A percentile compares a stretch with the other conserved stretches of the same genome.
phyloP scores from a whole-genome alignment of 1,140 invertebrate genomes.

The Pachyrhynchus sulphureomaculatus region DNA sequence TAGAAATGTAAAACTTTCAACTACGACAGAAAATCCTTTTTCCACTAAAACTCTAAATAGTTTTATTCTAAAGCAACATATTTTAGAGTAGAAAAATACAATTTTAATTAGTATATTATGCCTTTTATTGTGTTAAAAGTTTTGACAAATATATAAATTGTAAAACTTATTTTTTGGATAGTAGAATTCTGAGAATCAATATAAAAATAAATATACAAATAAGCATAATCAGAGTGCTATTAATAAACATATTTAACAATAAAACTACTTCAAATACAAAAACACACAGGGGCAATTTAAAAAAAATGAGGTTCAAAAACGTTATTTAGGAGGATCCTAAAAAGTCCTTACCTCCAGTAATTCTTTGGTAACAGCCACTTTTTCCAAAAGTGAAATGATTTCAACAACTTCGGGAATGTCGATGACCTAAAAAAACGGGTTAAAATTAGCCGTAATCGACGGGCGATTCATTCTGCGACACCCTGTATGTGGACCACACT shows the following conservation, averaged over 20 bases:
- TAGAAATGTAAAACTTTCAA: too few relatives aligned
- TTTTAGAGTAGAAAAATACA: background rate
- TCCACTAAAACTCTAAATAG: too few relatives aligned
- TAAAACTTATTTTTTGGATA: background rate
- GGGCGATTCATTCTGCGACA: conserved; percentile 12
- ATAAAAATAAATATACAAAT: conserved; percentile 7
- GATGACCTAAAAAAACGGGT: conserved; percentile 75
- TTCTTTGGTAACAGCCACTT: conserved; percentile 91
- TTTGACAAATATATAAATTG: background rate
- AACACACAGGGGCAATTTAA: background rate
- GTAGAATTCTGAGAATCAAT: background rate
- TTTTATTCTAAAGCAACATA: too few relatives aligned
- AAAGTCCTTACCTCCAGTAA: conserved; percentile 77
- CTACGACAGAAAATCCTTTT: too few relatives aligned
- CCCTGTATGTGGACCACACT: conserved; percentile 29
- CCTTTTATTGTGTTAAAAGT: background rate
- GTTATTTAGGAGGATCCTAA: background rate
- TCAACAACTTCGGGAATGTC: conserved; percentile 90
- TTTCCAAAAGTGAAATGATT: conserved; percentile 89
- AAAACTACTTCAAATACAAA: background rate
- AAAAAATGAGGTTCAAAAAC: conserved; percentile 1
- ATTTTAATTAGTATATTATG: background rate
- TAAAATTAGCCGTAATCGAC: conserved; percentile 22
- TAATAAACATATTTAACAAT: background rate
- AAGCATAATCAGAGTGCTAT: background rate